Percentiles rank a stretch among this genome's conserved stretches.
phyloP scores from a whole-genome alignment of 2,888 invertebrate species.

The Venusia cambrica region DNA sequence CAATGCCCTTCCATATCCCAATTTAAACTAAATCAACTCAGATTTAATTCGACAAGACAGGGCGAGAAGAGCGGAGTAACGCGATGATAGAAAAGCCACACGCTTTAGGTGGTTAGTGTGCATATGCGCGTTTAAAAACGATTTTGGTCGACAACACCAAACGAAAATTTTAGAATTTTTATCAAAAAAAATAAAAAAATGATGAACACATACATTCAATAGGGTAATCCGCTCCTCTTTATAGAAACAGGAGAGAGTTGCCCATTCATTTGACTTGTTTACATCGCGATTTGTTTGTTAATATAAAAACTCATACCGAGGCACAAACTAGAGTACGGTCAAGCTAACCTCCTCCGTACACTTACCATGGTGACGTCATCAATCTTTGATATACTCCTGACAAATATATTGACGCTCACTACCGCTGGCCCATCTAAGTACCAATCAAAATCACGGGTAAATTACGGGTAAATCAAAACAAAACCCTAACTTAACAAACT shows the following conservation, averaged over 20 bases:
- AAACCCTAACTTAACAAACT: slow-evolving; percentile 52
- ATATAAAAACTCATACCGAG: slow-evolving; percentile 53
- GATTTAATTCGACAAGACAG: slow-evolving; percentile 20
- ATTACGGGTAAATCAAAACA: slow-evolving; percentile 51
- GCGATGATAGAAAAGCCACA: slow-evolving; percentile 34
- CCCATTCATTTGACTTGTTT: slow-evolving; percentile 80
- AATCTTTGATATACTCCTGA: slow-evolving; percentile 99
- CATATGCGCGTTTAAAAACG: slow-evolving; percentile 70
- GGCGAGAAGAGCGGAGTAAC: slow-evolving; percentile 9
- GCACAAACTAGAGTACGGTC: slow-evolving; percentile 63
- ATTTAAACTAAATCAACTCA: slow-evolving; percentile 42
- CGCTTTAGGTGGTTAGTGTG: slow-evolving; percentile 26
- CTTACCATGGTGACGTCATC: slow-evolving; percentile 99
- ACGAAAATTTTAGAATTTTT: slow-evolving; percentile 48
- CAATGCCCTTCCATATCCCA: slow-evolving; percentile 48
- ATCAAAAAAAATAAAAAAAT: slow-evolving; percentile 52
- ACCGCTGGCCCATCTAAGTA: slow-evolving; percentile 94
- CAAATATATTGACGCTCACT: slow-evolving; percentile 98
- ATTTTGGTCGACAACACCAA: slow-evolving; percentile 80
- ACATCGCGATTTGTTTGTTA: slow-evolving; percentile 40
- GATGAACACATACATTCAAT: slow-evolving; percentile 47
- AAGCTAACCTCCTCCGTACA: slow-evolving; percentile 74
- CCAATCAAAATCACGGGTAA: slow-evolving; percentile 76
- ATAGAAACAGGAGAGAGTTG: slow-evolving; percentile 60
- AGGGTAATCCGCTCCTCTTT: slow-evolving; percentile 68